Base-by-base conservation (phyloP, 2,888 invertebrate genomes). In the Oligia strigilis region DNA sequence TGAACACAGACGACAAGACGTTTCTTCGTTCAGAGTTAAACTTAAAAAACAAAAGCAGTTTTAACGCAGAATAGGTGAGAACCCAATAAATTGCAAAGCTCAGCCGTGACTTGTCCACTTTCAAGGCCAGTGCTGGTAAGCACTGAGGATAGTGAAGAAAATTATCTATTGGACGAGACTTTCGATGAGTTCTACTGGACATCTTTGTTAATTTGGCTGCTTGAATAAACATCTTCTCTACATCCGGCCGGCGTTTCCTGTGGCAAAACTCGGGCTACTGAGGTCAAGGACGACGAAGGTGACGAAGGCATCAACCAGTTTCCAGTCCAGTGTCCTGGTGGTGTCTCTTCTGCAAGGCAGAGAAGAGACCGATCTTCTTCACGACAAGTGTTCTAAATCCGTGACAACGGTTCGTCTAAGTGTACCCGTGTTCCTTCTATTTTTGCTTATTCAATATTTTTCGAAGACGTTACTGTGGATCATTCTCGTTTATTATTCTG, bases 321-420 rank as follows among this genome's bases (percentile, higher is more conserved):
- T 66, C 46, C 23, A 49, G 58, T 49, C 17, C 23, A 29, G 49
- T 9, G 3, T 62, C 14, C 14, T 55, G n/a, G 40, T 58, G 4
- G n/a, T 29, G n/a, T 40, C 19, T 66, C 73, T 72, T 58, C 29
- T 60, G 36, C 52, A 60, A 13, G 23, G 14, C 64, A 49, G 29
- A 58, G 40, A 23, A 29, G n/a, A 19, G 14, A n/a, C 36, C 1
- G 14, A n/a, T 49, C n/a, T 78, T 23, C 65, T 29, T 9, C 11
- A 40, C 23, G 23, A 58, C 13, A 19, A n/a, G 80, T 62, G 75
- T 9, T 43, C 29, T n/a, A 17, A 58, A 23, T 60, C 17, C 58
- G 49, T 60, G 13, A 81, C 49, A n/a, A 73, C 65, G 81, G 14
- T 49, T 40, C 13, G 43, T 52, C 2, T 17, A 65, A 36, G 58